Conservation (phyloP, 2,113 vertebrate species). For the Paedocypris sp. region DNA sequence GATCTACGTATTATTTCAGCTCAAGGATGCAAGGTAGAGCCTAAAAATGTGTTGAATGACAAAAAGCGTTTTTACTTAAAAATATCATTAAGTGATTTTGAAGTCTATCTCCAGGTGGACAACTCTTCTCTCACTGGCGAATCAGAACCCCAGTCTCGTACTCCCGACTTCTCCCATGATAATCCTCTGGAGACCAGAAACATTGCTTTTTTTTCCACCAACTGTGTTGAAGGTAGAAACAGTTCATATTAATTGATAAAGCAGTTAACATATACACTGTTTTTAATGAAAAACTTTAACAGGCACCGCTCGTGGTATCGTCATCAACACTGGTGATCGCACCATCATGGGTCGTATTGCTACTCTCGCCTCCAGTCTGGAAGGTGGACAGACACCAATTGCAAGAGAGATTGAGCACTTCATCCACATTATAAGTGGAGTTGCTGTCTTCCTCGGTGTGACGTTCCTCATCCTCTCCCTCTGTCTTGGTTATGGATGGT, state of each 20-base stretch:
- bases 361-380: slow-evolving; percentile 77
- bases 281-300: background rate
- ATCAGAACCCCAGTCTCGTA: slow-evolving; percentile 83
- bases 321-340: slow-evolving; percentile 80
- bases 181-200: slow-evolving; percentile 88
- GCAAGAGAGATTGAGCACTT: slow-evolving; percentile 91
- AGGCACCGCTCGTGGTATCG: slow-evolving; percentile 78
- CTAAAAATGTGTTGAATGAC: background rate
- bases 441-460: slow-evolving; percentile 84
- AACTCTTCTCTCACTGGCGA: slow-evolving; percentile 91
- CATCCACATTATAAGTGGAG: slow-evolving; percentile 87
- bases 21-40: slow-evolving; percentile 82
- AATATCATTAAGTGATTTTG: background rate
- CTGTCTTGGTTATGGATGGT: slow-evolving; percentile 85
- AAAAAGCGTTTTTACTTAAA: background rate
- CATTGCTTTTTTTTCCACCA: slow-evolving; percentile 91
- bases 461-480: slow-evolving; percentile 89
- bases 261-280: background rate
- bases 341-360: slow-evolving; percentile 93
- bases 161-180: slow-evolving; percentile 82
- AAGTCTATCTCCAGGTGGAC: slow-evolving; percentile 63
- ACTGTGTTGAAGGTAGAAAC: slow-evolving; percentile 87
- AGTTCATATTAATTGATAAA: background rate
- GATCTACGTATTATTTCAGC: slow-evolving; percentile 91
- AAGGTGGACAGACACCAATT: slow-evolving; percentile 78